Evolutionary conservation across 2,113 vertebrate genomes (phyloP), one percentile per base, ranked within the genome.

Genomic region (Madoqua kirkii): DNA sequence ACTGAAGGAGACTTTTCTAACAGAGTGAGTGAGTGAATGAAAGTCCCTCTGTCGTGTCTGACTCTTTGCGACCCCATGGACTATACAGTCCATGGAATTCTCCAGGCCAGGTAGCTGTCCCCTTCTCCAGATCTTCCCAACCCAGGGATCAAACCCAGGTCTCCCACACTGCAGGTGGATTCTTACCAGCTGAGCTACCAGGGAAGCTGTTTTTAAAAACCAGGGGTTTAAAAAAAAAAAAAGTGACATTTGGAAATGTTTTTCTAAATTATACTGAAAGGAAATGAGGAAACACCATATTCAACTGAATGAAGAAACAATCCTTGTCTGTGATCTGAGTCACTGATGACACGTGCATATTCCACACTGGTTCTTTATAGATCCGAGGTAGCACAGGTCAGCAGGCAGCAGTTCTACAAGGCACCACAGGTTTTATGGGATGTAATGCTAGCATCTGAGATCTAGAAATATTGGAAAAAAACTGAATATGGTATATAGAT

Each of bases 341-440:
- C 54, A 19, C 83, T 23, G 60, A 50, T 29, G 3, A 31, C 33
- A 14, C 5, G 40, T 23, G 33, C 10, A 67, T 16, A 54, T 33
- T 87, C 67, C n/a, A 48, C 4, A 31, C 27, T 45, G 12, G 76
- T 84, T 93, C 86, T 40, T 48, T 7, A n/a, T 1, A 67, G 79
- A 64, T 10, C 81, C 74, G 88, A 96, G 94, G 89, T 82, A 95
- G 97, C 60, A 45, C 52, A n/a, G 60, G 87, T 36, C 36, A 50
- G 36, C 76, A 86, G 92, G 62, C 71, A 31, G 9, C 57, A 64
- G 67, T 25, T 93, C 67, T 83, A 62, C 48, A 96, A 98, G 97
- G 97, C 97, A 98, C 97, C 43, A 31, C 7, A 83, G 97, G 96
- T 81, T 92, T 85, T 74, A 43, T 29, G 29, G 29, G 48, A 78